Base-by-base conservation (phyloP, 2,797 vertebrate species). In the Sebastes taczanowskii region DNA sequence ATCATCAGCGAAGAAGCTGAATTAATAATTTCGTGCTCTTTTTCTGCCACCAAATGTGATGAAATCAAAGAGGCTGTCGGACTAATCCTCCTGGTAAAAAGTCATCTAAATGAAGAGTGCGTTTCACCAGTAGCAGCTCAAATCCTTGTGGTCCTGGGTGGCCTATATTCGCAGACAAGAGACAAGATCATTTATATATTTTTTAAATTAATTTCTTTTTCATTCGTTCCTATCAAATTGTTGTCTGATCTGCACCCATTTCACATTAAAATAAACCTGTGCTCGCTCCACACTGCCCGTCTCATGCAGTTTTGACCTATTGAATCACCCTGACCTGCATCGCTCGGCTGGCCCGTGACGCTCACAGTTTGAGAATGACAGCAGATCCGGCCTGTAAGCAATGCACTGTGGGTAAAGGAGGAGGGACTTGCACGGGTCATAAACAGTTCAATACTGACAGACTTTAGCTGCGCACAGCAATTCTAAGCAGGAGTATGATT, bases 311-410 rank as follows among this genome's bases (percentile, higher is more conserved):
- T 70, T 56, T 66, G 42, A 70, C 77, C 8, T 55, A 23, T 14
- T 52, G 25, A 52, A 63, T 61, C 6, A 29, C 30, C 35, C 52
- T 78, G 74, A 71, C 84, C 71, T 29, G 32, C 58, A 42, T 49
- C 4, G 58, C 38, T 27, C 11, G 0, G 32, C 52, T 49, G 67
- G 46, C 14, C 56, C 0, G 1, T 68, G 60, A 80, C 11, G 30
- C 35, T 65, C 32, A 46, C 77, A 78, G 73, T 46, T 59, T 72
- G 72, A 80, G 25, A 67, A n/a, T 53, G 25, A 81, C 81, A 70
- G 73, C 74, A 65, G 49, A 35, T 34, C 35, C 5, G 13, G 58
- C 16, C 69, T 32, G 72, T 59, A 22, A 35, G 38, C 74, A 80
- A 64, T 71, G 64, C 38, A 59, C 38, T 29, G 11, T 65, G 70